Conservation (phyloP, 2,888 invertebrate species). For the Dichetophora obliterata region DNA sequence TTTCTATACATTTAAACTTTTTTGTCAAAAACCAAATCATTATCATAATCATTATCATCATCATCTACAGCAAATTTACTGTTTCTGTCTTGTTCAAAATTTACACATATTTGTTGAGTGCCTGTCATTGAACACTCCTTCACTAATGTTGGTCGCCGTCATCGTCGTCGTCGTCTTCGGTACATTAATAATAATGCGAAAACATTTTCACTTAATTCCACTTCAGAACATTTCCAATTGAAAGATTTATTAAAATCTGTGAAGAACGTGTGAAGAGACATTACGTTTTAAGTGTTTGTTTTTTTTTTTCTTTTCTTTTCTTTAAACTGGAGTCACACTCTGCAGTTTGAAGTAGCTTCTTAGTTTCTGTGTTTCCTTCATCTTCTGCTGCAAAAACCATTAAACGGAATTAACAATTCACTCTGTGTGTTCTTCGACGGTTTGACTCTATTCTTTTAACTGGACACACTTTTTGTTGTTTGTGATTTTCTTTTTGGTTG, state of each 20-base stretch:
- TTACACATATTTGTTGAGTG: too few species aligned
- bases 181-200: not conserved
- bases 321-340: not conserved
- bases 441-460: not conserved
- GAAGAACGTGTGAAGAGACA: conserved; percentile 29
- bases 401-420: conserved; percentile 36
- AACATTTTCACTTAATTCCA: conserved; percentile 26
- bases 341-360: not conserved
- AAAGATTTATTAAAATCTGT: conserved; percentile 35
- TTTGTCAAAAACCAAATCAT: too few species aligned
- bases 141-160: not conserved
- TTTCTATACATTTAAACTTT: too few species aligned
- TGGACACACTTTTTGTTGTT: not conserved
- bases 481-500: conserved; percentile 6
- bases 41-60: too few species aligned
- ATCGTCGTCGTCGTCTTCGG: not conserved
- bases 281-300: conserved; percentile 21
- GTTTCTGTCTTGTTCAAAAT: too few species aligned
- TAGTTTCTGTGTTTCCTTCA: not conserved
- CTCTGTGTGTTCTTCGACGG: conserved; percentile 22
- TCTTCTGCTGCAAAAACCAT: conserved; percentile 9
- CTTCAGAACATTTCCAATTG: conserved; percentile 25
- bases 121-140: too few species aligned
- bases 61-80: too few species aligned
- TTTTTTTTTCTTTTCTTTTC: not conserved